Base-by-base conservation (phyloP, 2,888 invertebrate species). In the Aphelenchoides bicaudatus region DNA sequence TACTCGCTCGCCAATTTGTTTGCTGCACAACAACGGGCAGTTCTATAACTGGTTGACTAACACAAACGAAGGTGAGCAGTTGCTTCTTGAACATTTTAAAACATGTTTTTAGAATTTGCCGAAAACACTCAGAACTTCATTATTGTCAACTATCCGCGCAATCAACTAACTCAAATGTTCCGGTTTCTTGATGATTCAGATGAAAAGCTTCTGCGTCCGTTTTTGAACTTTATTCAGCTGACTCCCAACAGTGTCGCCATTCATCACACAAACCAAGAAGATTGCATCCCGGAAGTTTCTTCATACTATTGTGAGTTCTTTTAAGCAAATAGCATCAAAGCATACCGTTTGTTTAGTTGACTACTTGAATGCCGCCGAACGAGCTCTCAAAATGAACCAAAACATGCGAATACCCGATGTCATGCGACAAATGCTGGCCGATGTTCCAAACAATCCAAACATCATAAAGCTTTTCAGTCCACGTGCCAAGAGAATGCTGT, bases 1-100 rank as follows among this genome's bases (percentile, higher is more conserved):
- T 19, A 34, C 58, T 16, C 59, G 61, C 16, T 61, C 61, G 5
- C 61, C 61, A 21, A 47, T 61, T 6, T 38, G 51, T 23, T 16
- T 61, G 4, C 43, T 43, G 10, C 52, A 59, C 30, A 43, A 55
- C 5, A 61, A 61, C 29, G 61, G 61, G 3, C 28, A 43, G 27
- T 61, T 61, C 38, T 31, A 61, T 27, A 43, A 3, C 27, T 43
- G 43, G 43, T 25, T 43, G 23, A 43, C 43, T 10, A n/a, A n/a
- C n/a, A n/a, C n/a, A n/a, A 16, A 16, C 10, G 43, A 43, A 13
- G 43, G 43, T 43, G 27, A n/a, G 4, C 27, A 23, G 3, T 10
- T 43, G 34, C 43, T 23, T 51, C 19, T 39, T 46, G 13, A 16
- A 16, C 43, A n/a, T 4, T 23, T 21, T 3, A 16, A 39, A 3